Evolutionary conservation across 2,888 invertebrate species (phyloP).

Genomic region (Nomada ruficornis): DNA sequence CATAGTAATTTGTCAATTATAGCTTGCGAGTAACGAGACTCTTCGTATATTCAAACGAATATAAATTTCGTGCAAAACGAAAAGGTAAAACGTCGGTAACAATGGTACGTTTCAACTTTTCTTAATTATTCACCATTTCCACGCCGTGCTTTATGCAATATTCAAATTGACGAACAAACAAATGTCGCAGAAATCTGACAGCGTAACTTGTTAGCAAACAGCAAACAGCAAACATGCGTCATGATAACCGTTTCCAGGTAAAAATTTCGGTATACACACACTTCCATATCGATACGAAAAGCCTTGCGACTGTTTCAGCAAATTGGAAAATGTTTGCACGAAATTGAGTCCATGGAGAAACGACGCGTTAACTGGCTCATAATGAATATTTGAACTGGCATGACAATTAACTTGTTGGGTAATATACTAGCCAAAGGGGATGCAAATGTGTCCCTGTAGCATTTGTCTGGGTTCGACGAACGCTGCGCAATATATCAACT

Average conservation of each 20-base stretch:
- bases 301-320: conserved; percentile 54
- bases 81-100: not conserved
- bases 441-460: not conserved
- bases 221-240: not conserved
- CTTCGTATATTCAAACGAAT: not conserved
- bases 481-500: not conserved
- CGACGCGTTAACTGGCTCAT: conserved; percentile 62
- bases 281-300: conserved; percentile 14
- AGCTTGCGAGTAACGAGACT: not conserved
- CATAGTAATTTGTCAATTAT: conserved; percentile 3
- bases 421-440: conserved; percentile 66
- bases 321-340: conserved; percentile 68
- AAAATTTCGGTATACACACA: conserved; percentile 3
- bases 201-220: not conserved
- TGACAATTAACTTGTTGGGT: conserved; percentile 73
- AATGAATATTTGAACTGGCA: conserved; percentile 75
- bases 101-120: not conserved
- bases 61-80: conserved; percentile 6
- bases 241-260: not conserved
- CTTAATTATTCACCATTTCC: not conserved
- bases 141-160: not conserved
- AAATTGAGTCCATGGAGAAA: conserved; percentile 47
- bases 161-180: not conserved
- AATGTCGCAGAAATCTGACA: not conserved
- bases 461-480: conserved; percentile 13